phyloP scores from a whole-genome alignment of 2,113 vertebrate genomes.

The Oreocharis arfaki region DNA sequence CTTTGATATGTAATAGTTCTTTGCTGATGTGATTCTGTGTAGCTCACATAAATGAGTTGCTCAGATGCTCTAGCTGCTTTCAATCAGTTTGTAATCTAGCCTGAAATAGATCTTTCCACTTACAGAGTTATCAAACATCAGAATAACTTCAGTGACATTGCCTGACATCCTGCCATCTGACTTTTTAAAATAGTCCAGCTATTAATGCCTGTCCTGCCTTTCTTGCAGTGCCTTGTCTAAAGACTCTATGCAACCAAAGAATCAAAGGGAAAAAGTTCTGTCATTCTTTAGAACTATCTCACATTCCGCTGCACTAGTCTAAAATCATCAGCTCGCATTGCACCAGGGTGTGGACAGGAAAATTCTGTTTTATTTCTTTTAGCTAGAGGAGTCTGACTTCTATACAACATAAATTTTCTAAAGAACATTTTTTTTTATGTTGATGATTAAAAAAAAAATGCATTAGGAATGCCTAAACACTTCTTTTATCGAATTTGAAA shows the following conservation, averaged over 20 bases:
- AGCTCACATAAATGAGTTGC: neutral
- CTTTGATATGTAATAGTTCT: neutral
- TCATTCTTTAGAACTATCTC: neutral
- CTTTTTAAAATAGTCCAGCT: neutral
- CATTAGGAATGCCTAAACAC: neutral
- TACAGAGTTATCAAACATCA: neutral
- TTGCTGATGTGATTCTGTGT: neutral
- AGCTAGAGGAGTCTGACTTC: neutral
- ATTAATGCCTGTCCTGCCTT: neutral
- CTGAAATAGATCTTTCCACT: neutral
- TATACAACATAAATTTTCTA: neutral
- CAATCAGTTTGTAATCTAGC: neutral
- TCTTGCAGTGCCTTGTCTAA: neutral
- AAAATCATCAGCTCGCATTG: neutral
- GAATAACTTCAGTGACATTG: neutral
- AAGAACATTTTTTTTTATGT: neutral
- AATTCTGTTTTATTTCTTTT: neutral
- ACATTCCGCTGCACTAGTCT: neutral
- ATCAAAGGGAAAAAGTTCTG: neutral
- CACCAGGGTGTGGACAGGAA: neutral
- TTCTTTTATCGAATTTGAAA: neutral
- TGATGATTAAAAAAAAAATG: neutral
- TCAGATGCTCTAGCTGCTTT: constrained; percentile 4
- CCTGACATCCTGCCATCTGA: neutral
- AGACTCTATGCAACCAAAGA: neutral